Evolutionary conservation across 2,888 invertebrate genomes (phyloP).

Genomic region (Erebia ligea): DNA sequence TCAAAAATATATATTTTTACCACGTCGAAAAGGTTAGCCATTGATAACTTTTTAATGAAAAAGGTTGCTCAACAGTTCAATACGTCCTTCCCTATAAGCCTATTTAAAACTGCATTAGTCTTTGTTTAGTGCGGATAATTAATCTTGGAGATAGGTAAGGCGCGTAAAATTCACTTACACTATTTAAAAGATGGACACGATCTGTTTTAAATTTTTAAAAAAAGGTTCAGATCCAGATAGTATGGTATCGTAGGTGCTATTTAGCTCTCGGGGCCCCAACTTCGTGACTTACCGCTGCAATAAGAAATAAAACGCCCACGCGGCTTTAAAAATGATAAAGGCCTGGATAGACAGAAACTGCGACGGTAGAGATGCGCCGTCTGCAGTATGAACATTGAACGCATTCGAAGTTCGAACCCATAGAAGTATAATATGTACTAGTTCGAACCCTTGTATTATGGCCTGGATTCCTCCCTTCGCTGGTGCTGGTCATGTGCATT

Average conservation of each 20-base stretch:
- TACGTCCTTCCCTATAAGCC: background rate
- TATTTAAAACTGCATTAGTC: constrained; percentile 27
- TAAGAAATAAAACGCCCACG: constrained; percentile 64
- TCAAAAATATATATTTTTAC: too few species aligned
- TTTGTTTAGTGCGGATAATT: constrained; percentile 33
- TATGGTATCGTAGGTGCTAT: constrained; percentile 67
- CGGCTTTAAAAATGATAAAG: constrained; percentile 72
- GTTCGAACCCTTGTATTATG: too few species aligned
- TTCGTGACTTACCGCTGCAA: constrained; percentile 81
- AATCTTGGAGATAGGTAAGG: constrained; percentile 42
- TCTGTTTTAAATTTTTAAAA: constrained; percentile 38
- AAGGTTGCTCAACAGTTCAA: too few species aligned
- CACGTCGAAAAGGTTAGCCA: too few species aligned
- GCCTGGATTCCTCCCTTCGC: too few species aligned
- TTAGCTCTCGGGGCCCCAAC: constrained; percentile 76
- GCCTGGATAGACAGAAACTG: background rate
- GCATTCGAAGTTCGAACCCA: too few species aligned
- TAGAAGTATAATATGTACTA: too few species aligned
- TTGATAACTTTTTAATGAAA: too few species aligned
- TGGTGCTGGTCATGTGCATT: too few species aligned
- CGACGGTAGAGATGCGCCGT: background rate
- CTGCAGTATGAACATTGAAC: too few species aligned
- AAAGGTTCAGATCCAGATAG: constrained; percentile 43
- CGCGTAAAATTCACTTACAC: constrained; percentile 41
- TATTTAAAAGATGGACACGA: constrained; percentile 42